A percentile compares a stretch with the other conserved stretches of the same genome.
Conservation (phyloP, 2,888 invertebrate species). For the Xestobium rufovillosum region DNA sequence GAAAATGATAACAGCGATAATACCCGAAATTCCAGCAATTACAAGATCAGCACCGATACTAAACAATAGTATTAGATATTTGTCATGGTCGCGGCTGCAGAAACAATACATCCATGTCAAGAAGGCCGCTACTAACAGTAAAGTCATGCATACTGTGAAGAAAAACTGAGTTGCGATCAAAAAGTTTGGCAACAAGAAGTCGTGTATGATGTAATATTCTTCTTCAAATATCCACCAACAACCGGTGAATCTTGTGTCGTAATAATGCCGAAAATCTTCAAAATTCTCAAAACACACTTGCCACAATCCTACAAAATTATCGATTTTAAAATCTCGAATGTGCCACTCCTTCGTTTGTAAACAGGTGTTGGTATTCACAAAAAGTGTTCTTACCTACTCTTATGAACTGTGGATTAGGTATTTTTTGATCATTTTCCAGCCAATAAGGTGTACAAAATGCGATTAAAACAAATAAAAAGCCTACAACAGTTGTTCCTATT, state of each 20-base stretch:
- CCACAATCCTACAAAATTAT: constrained; percentile 72
- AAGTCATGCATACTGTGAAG: constrained; percentile 80
- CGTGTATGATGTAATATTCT: constrained; percentile 90
- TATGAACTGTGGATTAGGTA: constrained; percentile 69
- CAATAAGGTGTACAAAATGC: constrained; percentile 84
- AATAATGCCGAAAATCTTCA: constrained; percentile 76
- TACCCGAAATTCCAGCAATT: constrained; percentile 68
- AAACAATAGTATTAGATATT: constrained; percentile 65
- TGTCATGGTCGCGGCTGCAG: constrained; percentile 68
- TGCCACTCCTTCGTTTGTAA: constrained; percentile 31
- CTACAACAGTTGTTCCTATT: constrained; percentile 55
- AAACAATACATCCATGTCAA: constrained; percentile 66
- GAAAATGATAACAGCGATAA: constrained; percentile 80
- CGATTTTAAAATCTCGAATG: constrained; percentile 5
- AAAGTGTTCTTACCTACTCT: constrained; percentile 59
- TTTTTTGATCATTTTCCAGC: constrained; percentile 74
- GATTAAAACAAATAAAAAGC: constrained; percentile 66
- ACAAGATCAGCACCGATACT: constrained; percentile 67
- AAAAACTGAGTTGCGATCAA: constrained; percentile 92
- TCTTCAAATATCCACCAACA: constrained; percentile 98
- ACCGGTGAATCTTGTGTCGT: constrained; percentile 74
- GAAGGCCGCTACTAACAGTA: constrained; percentile 67
- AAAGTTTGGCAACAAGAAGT: constrained; percentile 82
- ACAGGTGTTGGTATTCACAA: constrained; percentile 8
- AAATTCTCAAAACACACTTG: constrained; percentile 87